These are phyloP conservation scores for Malacoraja senta DNA, from an alignment of 2,797 vertebrate genomes.

Conservation along the genomic window DNA sequence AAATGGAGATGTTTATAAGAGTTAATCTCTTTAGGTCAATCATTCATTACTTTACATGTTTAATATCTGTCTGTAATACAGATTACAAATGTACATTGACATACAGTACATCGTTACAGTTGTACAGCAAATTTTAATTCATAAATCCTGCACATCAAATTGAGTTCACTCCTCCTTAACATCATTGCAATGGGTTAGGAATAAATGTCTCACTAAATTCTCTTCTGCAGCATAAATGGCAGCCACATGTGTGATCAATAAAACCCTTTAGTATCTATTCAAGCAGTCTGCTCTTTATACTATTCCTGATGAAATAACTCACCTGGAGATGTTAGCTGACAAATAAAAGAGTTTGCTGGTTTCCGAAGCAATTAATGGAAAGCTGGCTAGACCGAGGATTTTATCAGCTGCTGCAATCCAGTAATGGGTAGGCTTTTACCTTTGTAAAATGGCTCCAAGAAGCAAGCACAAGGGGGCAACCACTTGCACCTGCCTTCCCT, in stretches of 20 bases:
- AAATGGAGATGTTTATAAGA: not conserved
- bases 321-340: conserved; percentile 25
- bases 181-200: not conserved
- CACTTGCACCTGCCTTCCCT: conserved; percentile 24
- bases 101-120: not conserved
- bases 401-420: conserved; percentile 25
- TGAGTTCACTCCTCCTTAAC: not conserved
- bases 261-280: conserved; percentile 10
- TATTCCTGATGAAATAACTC: conserved; percentile 13
- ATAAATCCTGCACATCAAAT: not conserved
- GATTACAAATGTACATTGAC: not conserved
- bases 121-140: not conserved
- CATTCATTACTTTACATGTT: not conserved
- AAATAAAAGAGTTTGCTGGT: conserved; percentile 26
- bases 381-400: not conserved
- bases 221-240: not conserved
- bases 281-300: conserved; percentile 17
- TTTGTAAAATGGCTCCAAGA: conserved; percentile 22
- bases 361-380: conserved; percentile 32
- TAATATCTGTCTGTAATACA: not conserved
- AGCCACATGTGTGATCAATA: not conserved
- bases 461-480: not conserved
- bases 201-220: not conserved
- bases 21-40: not conserved
- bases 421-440: conserved; percentile 1